Evolutionary conservation across 2,888 invertebrate species (phyloP).

Genomic region (Diloba caeruleocephala): DNA sequence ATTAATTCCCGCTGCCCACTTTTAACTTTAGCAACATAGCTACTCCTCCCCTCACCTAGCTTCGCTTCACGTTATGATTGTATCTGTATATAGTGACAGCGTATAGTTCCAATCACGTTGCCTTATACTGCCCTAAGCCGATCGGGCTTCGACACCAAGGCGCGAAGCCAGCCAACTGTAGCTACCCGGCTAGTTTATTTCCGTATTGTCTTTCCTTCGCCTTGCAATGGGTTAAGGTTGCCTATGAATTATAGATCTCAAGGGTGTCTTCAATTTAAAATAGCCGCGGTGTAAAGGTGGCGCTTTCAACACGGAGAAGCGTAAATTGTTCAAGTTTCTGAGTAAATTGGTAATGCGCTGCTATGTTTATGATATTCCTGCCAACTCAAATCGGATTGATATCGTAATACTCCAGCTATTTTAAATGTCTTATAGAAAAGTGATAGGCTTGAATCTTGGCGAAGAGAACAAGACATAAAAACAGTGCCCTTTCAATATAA

Average conservation of each 20-base stretch:
- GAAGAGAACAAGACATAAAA: too few relatives aligned
- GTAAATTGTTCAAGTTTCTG: neutral
- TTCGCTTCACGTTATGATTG: slow-evolving; percentile 32
- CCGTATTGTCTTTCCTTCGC: slow-evolving; percentile 75
- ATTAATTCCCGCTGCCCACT: too few relatives aligned
- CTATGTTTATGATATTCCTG: neutral
- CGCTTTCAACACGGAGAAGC: slow-evolving; percentile 1
- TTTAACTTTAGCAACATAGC: too few relatives aligned
- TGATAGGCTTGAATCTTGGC: too few relatives aligned
- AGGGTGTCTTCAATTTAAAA: slow-evolving; percentile 39
- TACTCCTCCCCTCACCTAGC: too few relatives aligned
- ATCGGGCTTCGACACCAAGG: slow-evolving; percentile 74
- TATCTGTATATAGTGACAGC: slow-evolving; percentile 25
- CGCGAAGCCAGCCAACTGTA: slow-evolving; percentile 73
- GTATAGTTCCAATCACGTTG: slow-evolving; percentile 68
- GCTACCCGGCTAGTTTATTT: slow-evolving; percentile 64
- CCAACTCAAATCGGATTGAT: too few relatives aligned
- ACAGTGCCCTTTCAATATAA: too few relatives aligned
- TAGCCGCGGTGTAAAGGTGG: slow-evolving; percentile 6
- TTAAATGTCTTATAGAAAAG: too few relatives aligned
- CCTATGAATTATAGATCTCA: slow-evolving; percentile 51
- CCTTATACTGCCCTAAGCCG: slow-evolving; percentile 67
- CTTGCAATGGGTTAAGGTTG: slow-evolving; percentile 65
- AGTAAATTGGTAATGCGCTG: neutral
- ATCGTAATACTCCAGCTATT: too few relatives aligned